phyloP scores from a whole-genome alignment of 2,888 invertebrate species.

The Aphidius colemani region DNA sequence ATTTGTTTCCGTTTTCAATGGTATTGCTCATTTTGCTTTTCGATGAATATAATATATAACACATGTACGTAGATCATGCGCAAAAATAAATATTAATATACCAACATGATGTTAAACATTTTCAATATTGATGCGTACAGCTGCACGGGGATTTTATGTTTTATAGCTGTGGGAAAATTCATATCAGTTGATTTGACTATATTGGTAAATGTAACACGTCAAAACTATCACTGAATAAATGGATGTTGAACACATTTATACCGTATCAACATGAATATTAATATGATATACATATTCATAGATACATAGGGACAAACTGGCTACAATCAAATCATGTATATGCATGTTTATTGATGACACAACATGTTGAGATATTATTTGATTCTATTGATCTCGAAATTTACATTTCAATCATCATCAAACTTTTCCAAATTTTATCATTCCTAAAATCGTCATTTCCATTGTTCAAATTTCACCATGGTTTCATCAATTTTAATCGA shows the following conservation, averaged over 20 bases:
- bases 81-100: slow-evolving; percentile 16
- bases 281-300: neutral
- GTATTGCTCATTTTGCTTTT: slow-evolving; percentile 47
- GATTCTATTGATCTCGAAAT: slow-evolving; percentile 50
- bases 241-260: no score
- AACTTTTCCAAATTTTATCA: no score
- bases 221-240: no score
- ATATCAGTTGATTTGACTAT: neutral
- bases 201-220: neutral
- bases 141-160: neutral
- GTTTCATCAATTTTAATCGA: no score
- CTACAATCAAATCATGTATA: slow-evolving; percentile 46
- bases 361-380: slow-evolving; percentile 45
- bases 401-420: slow-evolving; percentile 35
- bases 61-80: slow-evolving; percentile 27
- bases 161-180: neutral
- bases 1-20: slow-evolving; percentile 49
- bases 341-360: slow-evolving; percentile 52
- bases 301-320: slow-evolving; percentile 5
- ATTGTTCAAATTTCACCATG: no score
- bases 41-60: slow-evolving; percentile 43
- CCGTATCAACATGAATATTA: no score
- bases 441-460: no score
- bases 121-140: slow-evolving; percentile 4
- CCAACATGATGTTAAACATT: neutral